These are phyloP conservation scores for Pogonocherus hispidulus DNA, from an alignment of 2,888 invertebrate species.

Conservation along the genomic window DNA sequence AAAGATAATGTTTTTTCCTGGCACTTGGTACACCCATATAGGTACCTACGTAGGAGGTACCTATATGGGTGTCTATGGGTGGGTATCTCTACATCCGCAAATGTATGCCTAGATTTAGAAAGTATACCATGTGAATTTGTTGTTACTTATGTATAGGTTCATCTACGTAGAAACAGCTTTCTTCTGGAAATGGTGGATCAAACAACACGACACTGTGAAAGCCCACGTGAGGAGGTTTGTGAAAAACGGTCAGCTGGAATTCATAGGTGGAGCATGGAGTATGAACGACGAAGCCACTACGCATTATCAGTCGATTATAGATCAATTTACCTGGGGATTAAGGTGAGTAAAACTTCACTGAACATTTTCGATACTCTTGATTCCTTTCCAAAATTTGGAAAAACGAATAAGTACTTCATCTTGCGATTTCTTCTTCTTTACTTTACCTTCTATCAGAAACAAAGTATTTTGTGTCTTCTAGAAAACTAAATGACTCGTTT, in stretches of 20 bases:
- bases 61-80: too few relatives aligned
- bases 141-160: slow-evolving; percentile 73
- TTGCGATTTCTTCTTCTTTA: too few relatives aligned
- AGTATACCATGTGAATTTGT: not conserved
- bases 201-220: slow-evolving; percentile 74
- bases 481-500: slow-evolving; percentile 75
- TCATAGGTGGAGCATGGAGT: slow-evolving; percentile 85
- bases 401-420: too few relatives aligned
- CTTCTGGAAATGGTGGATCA: slow-evolving; percentile 87
- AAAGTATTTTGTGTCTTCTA: too few relatives aligned
- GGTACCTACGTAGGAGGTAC: too few relatives aligned
- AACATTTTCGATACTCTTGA: not conserved
- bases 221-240: slow-evolving; percentile 78
- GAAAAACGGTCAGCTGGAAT: slow-evolving; percentile 80
- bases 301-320: slow-evolving; percentile 81
- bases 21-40: too few relatives aligned
- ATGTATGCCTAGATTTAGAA: too few relatives aligned
- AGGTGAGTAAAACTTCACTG: slow-evolving; percentile 66
- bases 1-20: too few relatives aligned
- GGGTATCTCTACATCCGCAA: too few relatives aligned
- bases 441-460: too few relatives aligned
- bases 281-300: slow-evolving; percentile 87
- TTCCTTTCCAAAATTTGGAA: too few relatives aligned
- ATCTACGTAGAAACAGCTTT: slow-evolving; percentile 90
- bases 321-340: slow-evolving; percentile 83